Conservation (phyloP, 1,140 invertebrate genomes). For the Drosophila dunni region DNA sequence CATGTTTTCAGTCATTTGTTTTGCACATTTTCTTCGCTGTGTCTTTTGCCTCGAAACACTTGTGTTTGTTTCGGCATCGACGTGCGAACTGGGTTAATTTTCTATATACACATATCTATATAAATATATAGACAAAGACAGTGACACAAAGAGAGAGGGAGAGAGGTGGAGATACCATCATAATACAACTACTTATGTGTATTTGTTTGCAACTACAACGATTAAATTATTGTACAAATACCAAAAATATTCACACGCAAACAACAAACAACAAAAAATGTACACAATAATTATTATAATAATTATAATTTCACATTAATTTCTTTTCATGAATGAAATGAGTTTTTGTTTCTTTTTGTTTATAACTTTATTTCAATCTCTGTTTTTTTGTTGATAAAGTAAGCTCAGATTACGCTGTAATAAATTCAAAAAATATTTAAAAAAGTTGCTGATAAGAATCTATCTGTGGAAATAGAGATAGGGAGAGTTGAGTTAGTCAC, state of each 20-base stretch:
- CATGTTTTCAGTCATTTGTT: constrained; percentile 37
- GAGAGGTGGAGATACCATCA: constrained; percentile 24
- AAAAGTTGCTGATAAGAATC: constrained; percentile 3
- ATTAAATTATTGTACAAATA: constrained; percentile 56
- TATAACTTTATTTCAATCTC: constrained; percentile 5
- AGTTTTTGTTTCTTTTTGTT: constrained; percentile 9
- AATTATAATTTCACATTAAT: constrained; percentile 65
- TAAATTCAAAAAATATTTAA: neutral
- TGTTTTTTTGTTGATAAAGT: neutral
- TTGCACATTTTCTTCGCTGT: constrained; percentile 46
- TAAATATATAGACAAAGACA: constrained; percentile 23
- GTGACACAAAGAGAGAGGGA: neutral
- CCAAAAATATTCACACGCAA: constrained; percentile 61
- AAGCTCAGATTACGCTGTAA: neutral
- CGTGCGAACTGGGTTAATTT: constrained; percentile 82
- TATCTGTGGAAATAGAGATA: neutral
- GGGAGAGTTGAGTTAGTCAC: neutral
- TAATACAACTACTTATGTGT: constrained; percentile 39
- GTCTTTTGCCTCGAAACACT: constrained; percentile 53
- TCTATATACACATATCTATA: constrained; percentile 60
- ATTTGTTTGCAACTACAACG: constrained; percentile 44
- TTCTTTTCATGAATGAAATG: constrained; percentile 48
- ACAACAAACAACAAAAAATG: constrained; percentile 37
- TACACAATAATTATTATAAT: constrained; percentile 24
- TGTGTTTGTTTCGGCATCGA: constrained; percentile 73